Evolutionary conservation across 2,888 invertebrate species (phyloP).

Genomic region (Drosophila nigricruria): DNA sequence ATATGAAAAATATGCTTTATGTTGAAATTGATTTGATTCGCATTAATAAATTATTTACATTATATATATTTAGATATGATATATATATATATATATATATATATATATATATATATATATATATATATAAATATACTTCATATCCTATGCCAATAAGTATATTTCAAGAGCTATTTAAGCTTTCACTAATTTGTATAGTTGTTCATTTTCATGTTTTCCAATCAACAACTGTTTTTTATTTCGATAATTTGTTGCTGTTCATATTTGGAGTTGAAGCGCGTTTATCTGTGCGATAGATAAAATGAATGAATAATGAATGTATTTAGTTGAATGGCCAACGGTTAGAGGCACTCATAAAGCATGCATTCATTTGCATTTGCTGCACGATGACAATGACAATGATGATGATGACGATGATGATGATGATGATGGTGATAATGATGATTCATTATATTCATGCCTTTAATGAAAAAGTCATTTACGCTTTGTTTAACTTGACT

Average conservation of each 20-base stretch:
- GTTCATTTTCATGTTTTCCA: background rate
- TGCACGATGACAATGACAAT: conserved; percentile 9
- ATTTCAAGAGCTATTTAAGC: background rate
- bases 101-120: no score
- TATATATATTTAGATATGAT: no score
- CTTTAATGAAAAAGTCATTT: conserved; percentile 53
- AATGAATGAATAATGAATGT: conserved; percentile 60
- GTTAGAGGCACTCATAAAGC: conserved; percentile 33
- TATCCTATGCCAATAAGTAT: background rate
- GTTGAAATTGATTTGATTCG: no score
- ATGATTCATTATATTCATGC: conserved; percentile 51
- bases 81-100: no score
- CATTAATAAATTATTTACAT: no score
- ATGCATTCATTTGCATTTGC: conserved; percentile 58
- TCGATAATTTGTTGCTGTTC: conserved; percentile 1
- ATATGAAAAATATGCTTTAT: no score
- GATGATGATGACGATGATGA: conserved; percentile 6
- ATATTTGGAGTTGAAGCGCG: background rate
- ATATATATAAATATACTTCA: no score
- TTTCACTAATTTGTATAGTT: background rate
- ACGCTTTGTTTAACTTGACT: conserved; percentile 39
- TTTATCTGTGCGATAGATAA: conserved; percentile 15
- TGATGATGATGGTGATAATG: conserved; percentile 10
- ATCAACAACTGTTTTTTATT: background rate
- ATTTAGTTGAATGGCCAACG: conserved; percentile 28